Evolutionary conservation across 2,797 vertebrate species (phyloP).

Genomic region (Rhynchonycteris naso): DNA sequence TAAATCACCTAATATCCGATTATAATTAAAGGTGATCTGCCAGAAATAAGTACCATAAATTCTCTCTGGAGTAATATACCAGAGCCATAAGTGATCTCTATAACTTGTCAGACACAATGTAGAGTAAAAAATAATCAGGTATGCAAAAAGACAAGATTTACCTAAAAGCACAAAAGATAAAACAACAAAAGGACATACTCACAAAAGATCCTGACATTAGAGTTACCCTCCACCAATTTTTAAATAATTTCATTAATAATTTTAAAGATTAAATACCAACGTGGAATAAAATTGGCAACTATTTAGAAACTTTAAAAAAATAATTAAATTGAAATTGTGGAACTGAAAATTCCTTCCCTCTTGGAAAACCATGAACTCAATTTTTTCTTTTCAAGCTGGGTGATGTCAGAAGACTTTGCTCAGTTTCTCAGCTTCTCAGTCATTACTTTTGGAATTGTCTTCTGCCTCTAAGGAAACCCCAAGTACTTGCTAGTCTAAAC

Average conservation of each 20-base stretch:
- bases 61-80: neutral
- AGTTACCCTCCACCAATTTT: neutral
- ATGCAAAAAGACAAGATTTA: neutral
- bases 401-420: neutral
- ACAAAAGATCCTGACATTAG: neutral
- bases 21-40: conserved; percentile 36
- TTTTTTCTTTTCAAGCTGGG: neutral
- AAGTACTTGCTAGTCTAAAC: neutral
- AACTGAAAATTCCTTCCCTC: neutral
- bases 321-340: neutral
- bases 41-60: conserved; percentile 2
- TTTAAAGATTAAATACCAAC: conserved; percentile 1
- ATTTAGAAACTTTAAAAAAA: neutral
- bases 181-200: neutral
- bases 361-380: neutral
- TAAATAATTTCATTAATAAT: conserved; percentile 20
- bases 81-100: neutral
- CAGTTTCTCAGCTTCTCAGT: neutral
- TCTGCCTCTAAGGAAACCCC: neutral
- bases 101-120: neutral
- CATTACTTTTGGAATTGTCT: neutral
- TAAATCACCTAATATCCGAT: neutral
- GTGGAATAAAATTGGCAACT: neutral
- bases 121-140: neutral
- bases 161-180: neutral